Evolutionary conservation across 2,797 vertebrate genomes (phyloP), one percentile per base, ranked within the genome.

Genomic region (Distichodus sexfasciatus): DNA sequence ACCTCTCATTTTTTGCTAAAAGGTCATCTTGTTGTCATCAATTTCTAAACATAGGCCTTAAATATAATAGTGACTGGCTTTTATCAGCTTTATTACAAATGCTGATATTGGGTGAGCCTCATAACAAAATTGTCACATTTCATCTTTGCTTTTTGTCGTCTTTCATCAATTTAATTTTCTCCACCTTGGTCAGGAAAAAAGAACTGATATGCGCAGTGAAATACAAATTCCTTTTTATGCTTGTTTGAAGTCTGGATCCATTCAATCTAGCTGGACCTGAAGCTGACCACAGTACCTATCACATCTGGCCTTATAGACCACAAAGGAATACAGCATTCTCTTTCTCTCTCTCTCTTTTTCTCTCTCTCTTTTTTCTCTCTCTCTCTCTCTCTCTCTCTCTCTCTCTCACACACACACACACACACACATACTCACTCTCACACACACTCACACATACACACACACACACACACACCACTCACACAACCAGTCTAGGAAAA

Each of bases 251-350:
- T 29, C 60, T 19, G 21, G 48, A 63, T 17, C 29, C 29, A 24
- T 54, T 11, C 46, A 55, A 15, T 36, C 57, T 55, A 60, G 23
- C 72, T 61, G 61, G 60, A 14, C 59, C 53, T 21, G 28, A 17
- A 70, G 59, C 68, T 74, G 75, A 73, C 59, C 58, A 67, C 61
- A 67, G 35, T 47, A 58, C 47, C 40, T 28, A 53, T 66, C 66
- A 55, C 67, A 77, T 78, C 66, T 74, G 75, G 41, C 41, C 31
- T 76, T 62, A 65, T 31, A 66, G 59, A 69, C 70, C 76, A 53
- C 41, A 75, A 15, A 14, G 60, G 23, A 53, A 40, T 36, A 36
- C 41, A 12, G 40, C 1, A 29, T 63, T 57, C 31, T 55, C 3
- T 15, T 35, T 55, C 15, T 12, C 31, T 55, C 7, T 46, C 23